These are phyloP conservation scores for Chironomus tentans DNA, from an alignment of 2,888 invertebrate genomes.

Conservation along the genomic window DNA sequence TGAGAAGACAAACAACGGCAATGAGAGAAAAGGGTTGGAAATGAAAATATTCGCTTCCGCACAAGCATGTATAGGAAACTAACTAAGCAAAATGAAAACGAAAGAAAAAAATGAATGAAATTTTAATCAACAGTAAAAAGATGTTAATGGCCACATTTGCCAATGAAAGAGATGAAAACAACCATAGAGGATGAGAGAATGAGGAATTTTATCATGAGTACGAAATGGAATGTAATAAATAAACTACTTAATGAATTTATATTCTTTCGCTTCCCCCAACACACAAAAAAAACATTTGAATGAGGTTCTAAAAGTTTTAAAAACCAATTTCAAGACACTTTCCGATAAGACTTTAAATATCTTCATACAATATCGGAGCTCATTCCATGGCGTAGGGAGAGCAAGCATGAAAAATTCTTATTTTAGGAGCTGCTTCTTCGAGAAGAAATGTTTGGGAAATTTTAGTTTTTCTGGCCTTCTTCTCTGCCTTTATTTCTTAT, in stretches of 20 bases:
- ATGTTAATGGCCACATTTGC: background rate
- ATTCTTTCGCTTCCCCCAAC: background rate
- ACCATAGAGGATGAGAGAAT: too few relatives aligned
- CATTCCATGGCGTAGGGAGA: background rate
- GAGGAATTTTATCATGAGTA: background rate
- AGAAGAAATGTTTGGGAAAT: too few relatives aligned
- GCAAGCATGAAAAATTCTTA: background rate
- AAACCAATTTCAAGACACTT: constrained; percentile 19
- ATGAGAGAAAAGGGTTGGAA: background rate
- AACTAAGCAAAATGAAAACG: background rate
- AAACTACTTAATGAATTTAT: constrained; percentile 24
- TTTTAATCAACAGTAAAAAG: constrained; percentile 20
- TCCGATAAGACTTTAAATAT: constrained; percentile 20
- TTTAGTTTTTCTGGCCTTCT: too few relatives aligned
- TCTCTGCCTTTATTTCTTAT: too few relatives aligned
- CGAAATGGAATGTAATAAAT: constrained; percentile 10
- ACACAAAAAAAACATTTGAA: background rate
- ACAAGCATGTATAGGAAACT: background rate
- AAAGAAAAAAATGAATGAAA: constrained; percentile 11
- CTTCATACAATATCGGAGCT: background rate
- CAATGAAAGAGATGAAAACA: background rate
- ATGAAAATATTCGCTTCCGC: background rate
- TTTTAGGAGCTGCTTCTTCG: background rate
- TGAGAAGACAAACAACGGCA: background rate
- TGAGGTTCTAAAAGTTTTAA: constrained; percentile 26